phyloP scores from a whole-genome alignment of 1,140 invertebrate genomes.

The Trichonephila clavipes region DNA sequence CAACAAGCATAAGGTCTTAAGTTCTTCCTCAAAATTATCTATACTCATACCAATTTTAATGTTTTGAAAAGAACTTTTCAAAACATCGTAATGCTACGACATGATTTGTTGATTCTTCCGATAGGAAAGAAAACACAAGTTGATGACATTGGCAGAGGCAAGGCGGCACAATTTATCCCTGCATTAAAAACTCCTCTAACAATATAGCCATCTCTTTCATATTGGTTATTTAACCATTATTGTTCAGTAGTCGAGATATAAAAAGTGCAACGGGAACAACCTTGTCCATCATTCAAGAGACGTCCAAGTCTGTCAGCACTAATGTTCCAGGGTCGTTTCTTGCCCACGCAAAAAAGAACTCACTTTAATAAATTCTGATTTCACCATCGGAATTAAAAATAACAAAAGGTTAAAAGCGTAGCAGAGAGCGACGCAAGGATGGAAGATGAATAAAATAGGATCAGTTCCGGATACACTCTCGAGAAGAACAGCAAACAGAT shows the following conservation, averaged over 20 bases:
- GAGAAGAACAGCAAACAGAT: constrained; percentile 67
- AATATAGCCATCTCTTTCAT: constrained; percentile 11
- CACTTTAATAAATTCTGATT: constrained; percentile 58
- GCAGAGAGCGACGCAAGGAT: constrained; percentile 5
- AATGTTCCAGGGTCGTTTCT: constrained; percentile 17
- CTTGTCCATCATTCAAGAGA: constrained; percentile 49
- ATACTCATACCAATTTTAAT: no score
- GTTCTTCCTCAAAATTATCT: no score
- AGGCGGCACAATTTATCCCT: background rate
- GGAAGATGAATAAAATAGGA: constrained; percentile 55
- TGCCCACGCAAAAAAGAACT: constrained; percentile 45
- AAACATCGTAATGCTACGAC: background rate
- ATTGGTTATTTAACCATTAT: constrained; percentile 45
- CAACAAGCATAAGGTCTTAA: no score
- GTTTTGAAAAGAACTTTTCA: background rate
- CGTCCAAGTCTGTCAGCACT: constrained; percentile 42
- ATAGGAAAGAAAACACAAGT: background rate
- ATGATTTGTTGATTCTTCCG: background rate
- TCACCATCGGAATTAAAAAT: constrained; percentile 52
- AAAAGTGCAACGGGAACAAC: constrained; percentile 28
- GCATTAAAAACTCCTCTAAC: background rate
- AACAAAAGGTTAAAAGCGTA: constrained; percentile 40
- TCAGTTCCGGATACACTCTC: constrained; percentile 71
- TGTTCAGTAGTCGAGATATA: background rate
- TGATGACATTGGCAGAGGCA: background rate